Evolutionary conservation across 2,888 invertebrate genomes (phyloP), one percentile per base, ranked within the genome.

Genomic region (Leptogaster cylindrica): DNA sequence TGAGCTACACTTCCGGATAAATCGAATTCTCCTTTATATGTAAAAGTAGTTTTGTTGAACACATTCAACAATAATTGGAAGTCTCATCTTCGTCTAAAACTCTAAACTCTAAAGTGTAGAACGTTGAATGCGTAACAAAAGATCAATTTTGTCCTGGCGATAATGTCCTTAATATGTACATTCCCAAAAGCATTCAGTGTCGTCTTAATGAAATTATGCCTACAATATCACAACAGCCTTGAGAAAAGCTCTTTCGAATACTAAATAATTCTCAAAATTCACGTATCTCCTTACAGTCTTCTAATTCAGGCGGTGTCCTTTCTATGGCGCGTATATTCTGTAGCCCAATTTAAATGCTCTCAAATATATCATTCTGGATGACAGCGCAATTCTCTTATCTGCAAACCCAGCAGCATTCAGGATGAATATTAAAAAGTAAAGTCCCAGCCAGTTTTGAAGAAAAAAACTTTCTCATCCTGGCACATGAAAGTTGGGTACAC

Each of bases 321-420:
- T 44, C 52, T 55, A 20, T n/a, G 64, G 51, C 63, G 63, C 65
- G 55, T 36, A 65, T 65, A 67, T 52, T 48, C 64, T 66, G 67
- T 68, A 71, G 68, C 81, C 79, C 80, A 80, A 80, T 80, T 80
- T 81, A 79, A 80, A 80, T 80, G 77, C 79, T 78, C 76, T 78
- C 79, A 77, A 85, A 86, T 86, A 86, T 86, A 86, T 86, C 86
- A 86, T 86, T 84, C 81, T 82, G 83, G 84, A 84, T 86, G 86
- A 86, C 86, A 86, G 86, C 84, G 85, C 86, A 86, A 86, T 86
- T 86, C 86, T 85, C 85, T 85, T 85, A 85, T 85, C 85, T 85
- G 81, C 75, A 74, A 80, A 81, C 76, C 79, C 80, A 80, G 80
- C 79, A 79, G 73, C 70, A 69, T 46, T 67, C 70, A 70, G 70